Evolutionary conservation across 2,888 invertebrate species (phyloP).

Genomic region (Aelia acuminata): DNA sequence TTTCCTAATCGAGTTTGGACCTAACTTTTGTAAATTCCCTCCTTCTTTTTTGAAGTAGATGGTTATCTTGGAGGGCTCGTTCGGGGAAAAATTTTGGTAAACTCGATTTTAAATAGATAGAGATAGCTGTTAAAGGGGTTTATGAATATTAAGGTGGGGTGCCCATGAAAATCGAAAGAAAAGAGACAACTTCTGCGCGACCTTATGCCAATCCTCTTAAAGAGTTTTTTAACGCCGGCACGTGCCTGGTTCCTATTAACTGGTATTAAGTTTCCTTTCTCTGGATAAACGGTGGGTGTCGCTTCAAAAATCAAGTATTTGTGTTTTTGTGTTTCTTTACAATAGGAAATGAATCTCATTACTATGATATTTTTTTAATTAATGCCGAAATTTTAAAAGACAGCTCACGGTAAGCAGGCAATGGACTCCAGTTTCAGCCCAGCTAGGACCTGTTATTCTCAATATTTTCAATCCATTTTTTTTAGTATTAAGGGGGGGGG

Average conservation of each 20-base stretch:
- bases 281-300: background rate
- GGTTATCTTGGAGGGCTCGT: background rate
- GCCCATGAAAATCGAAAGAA: background rate
- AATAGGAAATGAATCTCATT: background rate
- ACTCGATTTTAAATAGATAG: slow-evolving; percentile 10
- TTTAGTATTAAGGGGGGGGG: too few species aligned
- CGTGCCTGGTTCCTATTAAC: background rate
- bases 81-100: background rate
- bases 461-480: too few species aligned
- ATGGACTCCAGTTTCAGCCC: too few species aligned
- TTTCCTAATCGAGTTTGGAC: background rate
- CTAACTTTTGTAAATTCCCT: background rate
- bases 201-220: slow-evolving; percentile 30
- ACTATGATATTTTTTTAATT: too few species aligned
- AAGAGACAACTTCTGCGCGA: background rate
- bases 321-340: background rate
- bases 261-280: background rate
- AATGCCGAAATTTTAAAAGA: too few species aligned
- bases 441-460: too few species aligned
- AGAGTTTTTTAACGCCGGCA: background rate
- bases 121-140: slow-evolving; percentile 9
- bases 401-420: too few species aligned
- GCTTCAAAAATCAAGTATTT: background rate
- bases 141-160: background rate
- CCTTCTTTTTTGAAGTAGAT: background rate